Base-by-base conservation (phyloP, 2,797 vertebrate species). In the Picus viridis region DNA sequence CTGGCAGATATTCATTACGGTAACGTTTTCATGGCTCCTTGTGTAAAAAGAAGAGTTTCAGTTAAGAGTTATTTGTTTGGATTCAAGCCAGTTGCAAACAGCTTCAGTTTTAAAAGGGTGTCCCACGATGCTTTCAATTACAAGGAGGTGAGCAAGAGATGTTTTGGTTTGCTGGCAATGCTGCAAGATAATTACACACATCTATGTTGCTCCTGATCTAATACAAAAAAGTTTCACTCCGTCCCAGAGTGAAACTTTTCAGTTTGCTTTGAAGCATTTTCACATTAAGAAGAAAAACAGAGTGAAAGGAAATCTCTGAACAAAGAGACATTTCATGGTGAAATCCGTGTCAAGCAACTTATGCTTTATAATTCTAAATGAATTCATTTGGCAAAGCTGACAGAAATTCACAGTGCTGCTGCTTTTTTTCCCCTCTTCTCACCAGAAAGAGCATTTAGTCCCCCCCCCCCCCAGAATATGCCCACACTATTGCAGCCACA, bases 51-150 rank as follows among this genome's bases (percentile, higher is more conserved):
- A 65, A 43, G 86, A 70, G 58, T 84, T 93, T 91, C 87, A 77
- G 80, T 82, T 76, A 68, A 71, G 85, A 94, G 61, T 86, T 92
- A 84, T 88, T 94, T 86, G 74, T 67, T 89, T 95, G 93, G 89
- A 86, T 84, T 71, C 32, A 12, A 86, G 82, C 93, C 93, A 94
- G 4, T 27, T 67, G 71, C 8, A 57, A 92, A 79, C 24, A 0
- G 79, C 86, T 79, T 88, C 73, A 13, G 7, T 74, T 87, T 92
- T 92, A 91, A 73, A 15, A 16, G 74, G 64, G 83, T 94, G 90
- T 95, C 90, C 90, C 83, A 45, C 0, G 41, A 93, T 0, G 29
- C 57, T 65, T 94, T 89, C 89, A 79, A 17, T 82, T 92, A 84
- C 80, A 83, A 43, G 0, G 68, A 94, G 89, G 92, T 89, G 93